These are phyloP conservation scores for Morphnarchus princeps DNA, from an alignment of 2,113 vertebrate genomes.

Conservation along the genomic window DNA sequence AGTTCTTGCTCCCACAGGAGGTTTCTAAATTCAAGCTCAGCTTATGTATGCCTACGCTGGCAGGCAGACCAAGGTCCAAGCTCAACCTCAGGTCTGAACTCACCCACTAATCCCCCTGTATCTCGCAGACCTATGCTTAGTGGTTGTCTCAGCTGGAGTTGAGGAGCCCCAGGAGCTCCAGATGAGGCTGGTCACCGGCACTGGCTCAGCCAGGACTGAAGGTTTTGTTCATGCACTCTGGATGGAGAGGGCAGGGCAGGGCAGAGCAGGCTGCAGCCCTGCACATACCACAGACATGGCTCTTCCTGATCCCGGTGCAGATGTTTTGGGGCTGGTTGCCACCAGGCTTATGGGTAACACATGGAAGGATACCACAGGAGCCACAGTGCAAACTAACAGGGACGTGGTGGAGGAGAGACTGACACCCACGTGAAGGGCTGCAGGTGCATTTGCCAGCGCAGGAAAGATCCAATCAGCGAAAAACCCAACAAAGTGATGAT, in stretches of 20 bases:
- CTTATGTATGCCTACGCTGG: not conserved
- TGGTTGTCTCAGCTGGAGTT: not conserved
- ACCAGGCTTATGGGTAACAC: not conserved
- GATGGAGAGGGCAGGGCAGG: not conserved
- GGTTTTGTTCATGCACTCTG: not conserved
- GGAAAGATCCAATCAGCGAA: not conserved
- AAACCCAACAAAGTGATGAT: not conserved
- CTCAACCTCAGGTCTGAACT: not conserved
- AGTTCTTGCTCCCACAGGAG: not conserved
- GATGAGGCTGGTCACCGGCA: not conserved
- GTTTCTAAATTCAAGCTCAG: not conserved
- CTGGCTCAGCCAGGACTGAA: not conserved
- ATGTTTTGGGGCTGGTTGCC: not conserved
- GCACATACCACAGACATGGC: not conserved
- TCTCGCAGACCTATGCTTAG: not conserved
- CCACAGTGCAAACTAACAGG: not conserved
- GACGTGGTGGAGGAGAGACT: rapidly evolving
- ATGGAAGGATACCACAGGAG: not conserved
- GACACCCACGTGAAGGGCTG: not conserved
- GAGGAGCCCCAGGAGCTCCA: not conserved
- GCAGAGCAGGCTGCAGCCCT: not conserved
- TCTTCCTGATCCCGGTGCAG: not conserved
- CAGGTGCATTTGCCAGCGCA: not conserved
- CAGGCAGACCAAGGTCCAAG: not conserved
- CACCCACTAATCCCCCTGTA: too few relatives aligned